A percentile compares a stretch with the other conserved stretches of the same genome.
Evolutionary conservation across 2,888 invertebrate genomes (phyloP).

Genomic region (Drosophila subquinaria): DNA sequence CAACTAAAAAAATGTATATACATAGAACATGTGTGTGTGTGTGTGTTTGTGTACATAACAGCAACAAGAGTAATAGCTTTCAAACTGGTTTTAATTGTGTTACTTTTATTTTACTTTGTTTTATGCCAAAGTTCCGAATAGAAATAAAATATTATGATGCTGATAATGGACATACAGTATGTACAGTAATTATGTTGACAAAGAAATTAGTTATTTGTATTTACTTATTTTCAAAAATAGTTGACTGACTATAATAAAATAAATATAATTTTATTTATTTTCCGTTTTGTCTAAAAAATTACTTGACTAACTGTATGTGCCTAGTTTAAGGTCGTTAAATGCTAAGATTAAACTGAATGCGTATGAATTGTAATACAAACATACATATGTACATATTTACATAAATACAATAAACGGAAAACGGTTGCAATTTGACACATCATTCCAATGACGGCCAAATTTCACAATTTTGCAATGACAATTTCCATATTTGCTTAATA

Average conservation of each 20-base stretch:
- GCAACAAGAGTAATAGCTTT: slow-evolving; percentile 40
- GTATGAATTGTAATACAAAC: slow-evolving; percentile 5
- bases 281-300: not conserved
- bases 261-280: no score
- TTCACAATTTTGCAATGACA: slow-evolving; percentile 55
- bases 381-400: slow-evolving; percentile 11
- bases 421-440: slow-evolving; percentile 31
- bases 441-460: slow-evolving; percentile 40
- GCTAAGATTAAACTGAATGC: not conserved
- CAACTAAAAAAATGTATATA: not conserved
- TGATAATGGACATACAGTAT: not conserved
- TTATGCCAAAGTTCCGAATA: slow-evolving; percentile 1
- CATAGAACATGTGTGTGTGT: not conserved
- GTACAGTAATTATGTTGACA: not conserved
- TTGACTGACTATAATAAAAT: no score
- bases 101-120: slow-evolving; percentile 16
- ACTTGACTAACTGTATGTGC: slow-evolving; percentile 2
- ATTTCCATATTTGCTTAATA: slow-evolving; percentile 50
- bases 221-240: no score
- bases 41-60: not conserved
- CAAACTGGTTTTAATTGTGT: slow-evolving; percentile 51
- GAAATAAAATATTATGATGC: slow-evolving; percentile 6
- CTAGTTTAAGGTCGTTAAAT: slow-evolving; percentile 5
- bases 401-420: slow-evolving; percentile 4
- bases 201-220: not conserved